Conservation (phyloP, 2,113 vertebrate genomes). For the Tachysurus fulvidraco region DNA sequence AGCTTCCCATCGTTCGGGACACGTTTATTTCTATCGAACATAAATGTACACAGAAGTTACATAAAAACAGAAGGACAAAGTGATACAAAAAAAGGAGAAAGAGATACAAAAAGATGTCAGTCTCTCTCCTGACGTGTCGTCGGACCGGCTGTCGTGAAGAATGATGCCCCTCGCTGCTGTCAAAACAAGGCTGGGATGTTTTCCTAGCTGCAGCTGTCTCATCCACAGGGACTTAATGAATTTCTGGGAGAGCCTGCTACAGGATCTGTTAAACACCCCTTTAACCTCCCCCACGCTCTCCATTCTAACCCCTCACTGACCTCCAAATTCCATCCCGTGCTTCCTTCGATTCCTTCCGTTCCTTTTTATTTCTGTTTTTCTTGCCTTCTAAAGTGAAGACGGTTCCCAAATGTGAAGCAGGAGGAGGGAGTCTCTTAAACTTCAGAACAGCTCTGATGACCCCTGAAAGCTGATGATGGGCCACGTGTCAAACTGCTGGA, state of each 20-base stretch:
- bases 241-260: conserved; percentile 46
- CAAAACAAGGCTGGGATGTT: conserved; percentile 55
- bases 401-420: not conserved
- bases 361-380: not conserved
- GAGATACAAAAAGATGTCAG: not conserved
- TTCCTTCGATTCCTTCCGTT: conserved; percentile 1
- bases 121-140: conserved; percentile 23
- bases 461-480: not conserved
- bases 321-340: not conserved
- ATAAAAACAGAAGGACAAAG: conserved; percentile 12
- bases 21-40: conserved; percentile 28
- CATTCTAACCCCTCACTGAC: conserved; percentile 1
- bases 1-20: not conserved
- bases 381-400: conserved; percentile 8
- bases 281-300: not conserved
- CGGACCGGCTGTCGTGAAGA: conserved; percentile 20
- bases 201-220: conserved; percentile 64
- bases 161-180: conserved; percentile 34
- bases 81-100: not conserved
- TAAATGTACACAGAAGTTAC: conserved; percentile 2
- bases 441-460: conserved; percentile 10
- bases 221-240: conserved; percentile 39
- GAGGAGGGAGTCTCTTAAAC: not conserved
- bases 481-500: conserved; percentile 26
- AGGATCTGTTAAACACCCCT: conserved; percentile 26